A percentile compares a stretch with the other conserved stretches of the same genome.
Evolutionary conservation across 2,113 vertebrate species (phyloP).

Genomic region (Cryptomyrus ogoouensis): DNA sequence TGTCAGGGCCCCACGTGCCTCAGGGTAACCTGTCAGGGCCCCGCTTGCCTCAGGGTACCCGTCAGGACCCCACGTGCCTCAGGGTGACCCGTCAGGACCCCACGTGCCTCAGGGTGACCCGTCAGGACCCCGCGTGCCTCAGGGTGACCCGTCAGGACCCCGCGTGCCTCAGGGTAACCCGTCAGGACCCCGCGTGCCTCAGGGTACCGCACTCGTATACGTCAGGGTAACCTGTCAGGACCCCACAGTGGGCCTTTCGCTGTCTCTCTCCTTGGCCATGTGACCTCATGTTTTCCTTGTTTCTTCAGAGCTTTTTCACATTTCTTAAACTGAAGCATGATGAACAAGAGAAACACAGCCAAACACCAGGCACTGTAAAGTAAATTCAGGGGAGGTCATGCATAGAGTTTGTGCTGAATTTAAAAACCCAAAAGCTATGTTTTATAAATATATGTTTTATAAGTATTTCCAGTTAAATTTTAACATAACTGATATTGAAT

Average conservation of each 20-base stretch:
- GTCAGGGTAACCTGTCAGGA: neutral
- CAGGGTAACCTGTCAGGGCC: neutral
- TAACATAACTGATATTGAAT: neutral
- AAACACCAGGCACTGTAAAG: neutral
- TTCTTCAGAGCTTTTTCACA: neutral
- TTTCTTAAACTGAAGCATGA: neutral
- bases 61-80: rapidly evolving
- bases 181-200: neutral
- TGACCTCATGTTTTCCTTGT: neutral
- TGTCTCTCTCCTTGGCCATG: neutral
- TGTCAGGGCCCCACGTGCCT: neutral
- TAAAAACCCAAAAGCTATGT: neutral
- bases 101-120: neutral
- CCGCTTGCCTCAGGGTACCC: neutral
- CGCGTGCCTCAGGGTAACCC: neutral
- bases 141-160: neutral
- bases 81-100: neutral
- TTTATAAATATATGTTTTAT: neutral
- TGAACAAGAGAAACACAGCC: neutral
- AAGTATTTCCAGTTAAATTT: neutral
- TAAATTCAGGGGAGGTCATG: neutral
- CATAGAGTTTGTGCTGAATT: neutral
- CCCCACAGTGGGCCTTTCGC: neutral
- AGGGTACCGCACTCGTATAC: neutral
- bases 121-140: neutral